These are phyloP conservation scores for Acanthosoma haemorrhoidale DNA, from an alignment of 2,888 invertebrate species.

Conservation along the genomic window DNA sequence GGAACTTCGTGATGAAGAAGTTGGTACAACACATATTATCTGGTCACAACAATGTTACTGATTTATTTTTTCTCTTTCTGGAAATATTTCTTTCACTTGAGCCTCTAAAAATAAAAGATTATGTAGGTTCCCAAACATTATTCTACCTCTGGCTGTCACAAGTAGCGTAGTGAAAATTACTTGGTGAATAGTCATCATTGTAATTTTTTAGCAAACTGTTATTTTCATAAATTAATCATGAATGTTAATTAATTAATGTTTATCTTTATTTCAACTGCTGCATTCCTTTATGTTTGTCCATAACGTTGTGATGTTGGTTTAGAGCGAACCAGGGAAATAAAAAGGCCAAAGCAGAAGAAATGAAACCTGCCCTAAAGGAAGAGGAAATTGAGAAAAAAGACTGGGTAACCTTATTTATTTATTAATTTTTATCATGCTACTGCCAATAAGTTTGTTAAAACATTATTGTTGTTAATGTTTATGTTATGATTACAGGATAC, in stretches of 20 bases:
- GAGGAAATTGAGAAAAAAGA: slow-evolving; percentile 19
- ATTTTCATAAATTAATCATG: not conserved
- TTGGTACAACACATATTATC: too few relatives aligned
- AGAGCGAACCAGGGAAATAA: slow-evolving; percentile 15
- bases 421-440: not conserved
- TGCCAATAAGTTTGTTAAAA: not conserved
- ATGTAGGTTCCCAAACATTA: too few relatives aligned
- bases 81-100: too few relatives aligned
- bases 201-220: not conserved
- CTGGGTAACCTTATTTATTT: not conserved
- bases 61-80: too few relatives aligned
- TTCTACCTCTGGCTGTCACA: too few relatives aligned
- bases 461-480: not conserved
- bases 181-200: not conserved
- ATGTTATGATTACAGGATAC: slow-evolving; percentile 43
- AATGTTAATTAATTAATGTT: not conserved
- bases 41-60: too few relatives aligned
- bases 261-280: too few relatives aligned
- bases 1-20: too few relatives aligned
- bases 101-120: too few relatives aligned
- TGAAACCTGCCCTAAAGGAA: not conserved
- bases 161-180: too few relatives aligned
- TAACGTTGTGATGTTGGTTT: too few relatives aligned
- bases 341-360: slow-evolving; percentile 11
- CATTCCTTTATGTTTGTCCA: too few relatives aligned